phyloP scores from a whole-genome alignment of 2,113 vertebrate genomes.

The Geococcyx californianus region DNA sequence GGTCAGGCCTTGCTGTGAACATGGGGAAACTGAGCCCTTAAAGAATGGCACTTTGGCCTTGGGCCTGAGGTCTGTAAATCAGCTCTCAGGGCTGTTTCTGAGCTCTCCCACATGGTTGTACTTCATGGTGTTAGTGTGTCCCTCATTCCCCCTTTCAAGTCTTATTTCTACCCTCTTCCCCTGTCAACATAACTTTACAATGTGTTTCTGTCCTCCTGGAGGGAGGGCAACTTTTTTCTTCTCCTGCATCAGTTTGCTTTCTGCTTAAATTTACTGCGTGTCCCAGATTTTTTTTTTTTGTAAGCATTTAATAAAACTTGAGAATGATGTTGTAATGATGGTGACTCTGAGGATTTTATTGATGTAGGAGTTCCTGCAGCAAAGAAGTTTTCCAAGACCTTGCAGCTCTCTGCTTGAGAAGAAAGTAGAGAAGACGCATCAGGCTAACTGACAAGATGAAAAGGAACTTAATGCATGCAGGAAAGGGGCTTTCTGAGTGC shows the following conservation, averaged over 20 bases:
- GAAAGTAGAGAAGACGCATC: not conserved
- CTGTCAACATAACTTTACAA: not conserved
- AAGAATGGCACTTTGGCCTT: not conserved
- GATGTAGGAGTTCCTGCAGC: not conserved
- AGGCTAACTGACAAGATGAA: not conserved
- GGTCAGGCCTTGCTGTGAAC: not conserved
- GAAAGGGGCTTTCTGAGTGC: not conserved
- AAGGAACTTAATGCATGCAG: not conserved
- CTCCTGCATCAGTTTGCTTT: conserved; percentile 14
- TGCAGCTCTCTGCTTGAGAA: not conserved
- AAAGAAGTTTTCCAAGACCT: not conserved
- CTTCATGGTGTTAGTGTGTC: not conserved
- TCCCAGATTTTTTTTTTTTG: conserved; percentile 18
- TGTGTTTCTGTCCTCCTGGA: not conserved
- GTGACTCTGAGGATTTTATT: conserved; percentile 22
- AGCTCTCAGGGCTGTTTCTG: not conserved
- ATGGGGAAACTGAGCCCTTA: not conserved
- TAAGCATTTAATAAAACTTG: conserved; percentile 72
- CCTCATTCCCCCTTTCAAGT: not conserved
- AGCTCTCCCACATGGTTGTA: not conserved
- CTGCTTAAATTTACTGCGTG: conserved; percentile 27
- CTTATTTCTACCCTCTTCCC: not conserved
- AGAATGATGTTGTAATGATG: not conserved
- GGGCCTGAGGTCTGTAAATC: not conserved
- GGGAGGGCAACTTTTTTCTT: not conserved